phyloP scores from a whole-genome alignment of 2,113 vertebrate genomes.

The Brevimyrus niger region DNA sequence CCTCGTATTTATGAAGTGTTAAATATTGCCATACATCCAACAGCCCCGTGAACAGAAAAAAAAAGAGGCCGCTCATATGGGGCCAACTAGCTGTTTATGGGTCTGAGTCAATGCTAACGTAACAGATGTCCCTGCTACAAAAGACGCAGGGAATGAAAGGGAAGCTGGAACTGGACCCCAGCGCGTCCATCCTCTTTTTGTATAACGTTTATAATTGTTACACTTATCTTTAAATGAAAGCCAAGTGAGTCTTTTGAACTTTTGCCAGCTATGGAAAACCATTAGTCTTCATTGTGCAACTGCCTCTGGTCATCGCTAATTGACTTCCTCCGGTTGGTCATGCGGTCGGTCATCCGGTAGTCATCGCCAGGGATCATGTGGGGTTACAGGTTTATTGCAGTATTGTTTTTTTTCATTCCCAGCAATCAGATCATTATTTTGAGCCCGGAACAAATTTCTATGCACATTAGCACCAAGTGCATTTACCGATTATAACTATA shows the following conservation, averaged over 20 bases:
- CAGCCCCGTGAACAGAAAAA: background rate
- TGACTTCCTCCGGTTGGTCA: background rate
- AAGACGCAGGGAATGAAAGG: background rate
- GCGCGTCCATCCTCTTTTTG: background rate
- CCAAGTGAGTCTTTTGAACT: background rate
- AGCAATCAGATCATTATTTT: background rate
- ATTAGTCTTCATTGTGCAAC: background rate
- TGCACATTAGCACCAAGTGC: background rate
- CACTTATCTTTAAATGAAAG: background rate
- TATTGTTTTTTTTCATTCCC: background rate
- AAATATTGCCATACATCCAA: background rate
- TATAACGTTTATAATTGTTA: background rate
- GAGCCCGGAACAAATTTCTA: background rate
- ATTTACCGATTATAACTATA: background rate
- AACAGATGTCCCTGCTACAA: background rate
- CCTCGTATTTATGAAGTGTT: background rate
- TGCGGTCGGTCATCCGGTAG: background rate
- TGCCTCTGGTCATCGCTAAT: background rate
- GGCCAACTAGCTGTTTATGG: background rate
- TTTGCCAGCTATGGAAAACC: slow-evolving; percentile 27
- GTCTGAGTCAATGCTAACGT: background rate
- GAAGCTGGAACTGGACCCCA: background rate
- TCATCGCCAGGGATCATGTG: background rate
- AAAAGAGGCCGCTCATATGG: background rate
- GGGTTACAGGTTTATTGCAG: background rate